Evolutionary conservation across 1,140 invertebrate genomes (phyloP).

Genomic region (Paralvinella palmiformis): DNA sequence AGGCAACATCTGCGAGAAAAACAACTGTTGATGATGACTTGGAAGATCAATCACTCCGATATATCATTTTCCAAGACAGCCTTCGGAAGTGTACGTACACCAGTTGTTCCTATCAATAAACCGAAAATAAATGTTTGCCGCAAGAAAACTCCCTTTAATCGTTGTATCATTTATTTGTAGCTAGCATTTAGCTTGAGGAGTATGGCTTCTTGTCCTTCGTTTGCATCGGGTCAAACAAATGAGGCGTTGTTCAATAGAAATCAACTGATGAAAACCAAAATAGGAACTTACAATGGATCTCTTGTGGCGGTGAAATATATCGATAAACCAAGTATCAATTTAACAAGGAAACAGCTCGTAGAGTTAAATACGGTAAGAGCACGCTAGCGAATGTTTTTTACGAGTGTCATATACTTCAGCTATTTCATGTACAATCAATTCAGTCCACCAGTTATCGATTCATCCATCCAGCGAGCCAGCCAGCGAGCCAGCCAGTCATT

Average conservation of each 20-base stretch:
- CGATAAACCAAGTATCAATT: conserved; percentile 10
- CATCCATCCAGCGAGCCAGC: neutral
- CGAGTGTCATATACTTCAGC: neutral
- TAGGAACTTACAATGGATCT: conserved; percentile 16
- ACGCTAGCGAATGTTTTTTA: neutral
- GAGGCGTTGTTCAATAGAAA: too few relatives aligned
- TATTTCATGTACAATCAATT: neutral
- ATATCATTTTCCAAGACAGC: neutral
- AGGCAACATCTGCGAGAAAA: too few relatives aligned
- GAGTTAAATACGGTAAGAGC: too few relatives aligned
- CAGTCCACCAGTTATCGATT: neutral
- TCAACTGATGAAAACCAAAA: too few relatives aligned
- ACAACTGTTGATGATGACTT: neutral
- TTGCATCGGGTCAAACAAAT: too few relatives aligned
- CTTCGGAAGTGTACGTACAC: conserved; percentile 8
- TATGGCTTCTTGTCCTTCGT: too few relatives aligned
- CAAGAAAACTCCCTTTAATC: too few relatives aligned
- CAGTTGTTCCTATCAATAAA: too few relatives aligned
- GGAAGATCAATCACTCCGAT: conserved; percentile 1
- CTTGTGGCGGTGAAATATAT: conserved; percentile 19
- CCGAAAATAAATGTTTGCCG: too few relatives aligned
- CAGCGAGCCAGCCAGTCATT: neutral
- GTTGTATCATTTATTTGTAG: too few relatives aligned
- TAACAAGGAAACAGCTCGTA: too few relatives aligned
- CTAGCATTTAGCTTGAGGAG: too few relatives aligned